phyloP scores from a whole-genome alignment of 2,888 invertebrate species.

The Sarcophaga carnaria region DNA sequence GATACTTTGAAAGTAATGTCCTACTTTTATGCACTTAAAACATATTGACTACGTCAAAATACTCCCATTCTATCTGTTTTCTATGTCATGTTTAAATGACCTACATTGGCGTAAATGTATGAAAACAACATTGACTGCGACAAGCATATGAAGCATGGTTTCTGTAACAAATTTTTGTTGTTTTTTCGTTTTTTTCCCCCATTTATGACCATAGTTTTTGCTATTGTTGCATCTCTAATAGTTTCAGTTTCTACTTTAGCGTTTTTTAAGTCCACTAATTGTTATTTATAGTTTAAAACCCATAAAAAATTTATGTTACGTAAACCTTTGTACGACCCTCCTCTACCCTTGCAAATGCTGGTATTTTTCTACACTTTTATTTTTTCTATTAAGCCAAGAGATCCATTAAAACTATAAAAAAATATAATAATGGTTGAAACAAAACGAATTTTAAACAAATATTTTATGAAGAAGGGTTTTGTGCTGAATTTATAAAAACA shows the following conservation, averaged over 20 bases:
- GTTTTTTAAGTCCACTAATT: slow-evolving; percentile 48
- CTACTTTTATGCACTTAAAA: neutral
- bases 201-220: neutral
- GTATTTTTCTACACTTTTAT: too few relatives aligned
- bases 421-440: too few relatives aligned
- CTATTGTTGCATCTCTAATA: neutral
- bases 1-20: too few relatives aligned
- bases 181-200: neutral
- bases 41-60: neutral
- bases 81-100: slow-evolving; percentile 38
- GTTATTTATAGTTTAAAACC: slow-evolving; percentile 62
- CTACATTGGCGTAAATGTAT: slow-evolving; percentile 44
- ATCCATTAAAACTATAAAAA: too few relatives aligned
- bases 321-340: neutral
- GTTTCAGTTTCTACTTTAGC: neutral
- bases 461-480: too few relatives aligned
- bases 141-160: neutral
- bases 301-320: slow-evolving; percentile 63
- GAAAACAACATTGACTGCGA: slow-evolving; percentile 32
- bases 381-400: too few relatives aligned
- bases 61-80: neutral
- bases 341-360: too few relatives aligned
- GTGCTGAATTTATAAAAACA: too few relatives aligned
- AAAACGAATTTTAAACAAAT: too few relatives aligned
- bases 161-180: neutral